Percentiles rank a stretch among this genome's conserved stretches.
phyloP scores from a whole-genome alignment of 2,888 invertebrate species.

The Ormyrus rosae region DNA sequence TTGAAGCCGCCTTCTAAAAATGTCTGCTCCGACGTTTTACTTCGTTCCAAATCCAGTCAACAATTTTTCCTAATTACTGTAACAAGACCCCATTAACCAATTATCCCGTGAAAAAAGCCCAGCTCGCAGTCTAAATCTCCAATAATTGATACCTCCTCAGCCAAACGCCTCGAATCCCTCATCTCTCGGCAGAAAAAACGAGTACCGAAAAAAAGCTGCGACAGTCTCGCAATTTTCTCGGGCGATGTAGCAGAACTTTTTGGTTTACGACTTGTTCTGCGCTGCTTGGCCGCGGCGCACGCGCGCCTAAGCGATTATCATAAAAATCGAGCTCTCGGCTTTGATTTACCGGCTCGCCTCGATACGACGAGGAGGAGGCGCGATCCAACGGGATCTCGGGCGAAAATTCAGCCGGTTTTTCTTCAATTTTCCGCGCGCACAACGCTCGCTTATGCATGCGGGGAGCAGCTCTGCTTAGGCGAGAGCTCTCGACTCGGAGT shows the following conservation, averaged over 20 bases:
- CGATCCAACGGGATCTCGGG: constrained; percentile 32
- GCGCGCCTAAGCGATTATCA: constrained; percentile 13
- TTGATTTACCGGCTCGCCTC: constrained; percentile 31
- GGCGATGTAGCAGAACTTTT: constrained; percentile 52
- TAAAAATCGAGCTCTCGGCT: constrained; percentile 28
- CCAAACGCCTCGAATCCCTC: background rate
- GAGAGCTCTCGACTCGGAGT: background rate
- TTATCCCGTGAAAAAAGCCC: background rate
- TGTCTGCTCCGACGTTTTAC: no score
- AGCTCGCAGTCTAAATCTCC: background rate
- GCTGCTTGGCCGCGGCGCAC: constrained; percentile 1
- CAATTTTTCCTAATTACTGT: no score
- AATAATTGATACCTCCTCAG: background rate
- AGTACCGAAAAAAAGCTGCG: background rate
- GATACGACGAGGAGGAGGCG: background rate
- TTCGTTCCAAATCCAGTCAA: no score
- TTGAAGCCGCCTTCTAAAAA: no score
- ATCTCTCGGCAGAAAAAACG: background rate
- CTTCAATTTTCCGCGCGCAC: background rate
- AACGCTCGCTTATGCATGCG: constrained; percentile 26
- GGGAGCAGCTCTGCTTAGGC: background rate
- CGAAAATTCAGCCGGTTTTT: constrained; percentile 19
- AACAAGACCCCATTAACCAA: background rate
- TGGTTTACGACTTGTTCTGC: constrained; percentile 35
- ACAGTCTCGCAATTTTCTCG: constrained; percentile 35